Evolutionary conservation across 2,113 vertebrate genomes (phyloP).

Genomic region (Glaucomys volans): DNA sequence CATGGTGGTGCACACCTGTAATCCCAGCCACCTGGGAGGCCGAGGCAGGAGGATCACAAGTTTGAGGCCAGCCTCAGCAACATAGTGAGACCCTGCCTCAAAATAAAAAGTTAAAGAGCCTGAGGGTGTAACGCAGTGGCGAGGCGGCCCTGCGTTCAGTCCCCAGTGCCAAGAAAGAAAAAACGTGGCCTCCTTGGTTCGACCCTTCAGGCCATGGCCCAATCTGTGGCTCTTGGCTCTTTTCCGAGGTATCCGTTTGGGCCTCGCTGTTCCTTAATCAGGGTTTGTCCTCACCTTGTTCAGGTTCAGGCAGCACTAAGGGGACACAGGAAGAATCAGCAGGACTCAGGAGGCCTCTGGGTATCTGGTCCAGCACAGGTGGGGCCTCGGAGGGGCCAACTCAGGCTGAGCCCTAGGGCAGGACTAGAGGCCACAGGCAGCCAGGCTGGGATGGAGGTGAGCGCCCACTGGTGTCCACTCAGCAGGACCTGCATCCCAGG

Average conservation of each 20-base stretch:
- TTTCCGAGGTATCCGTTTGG: accelerated
- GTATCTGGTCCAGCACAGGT: not conserved
- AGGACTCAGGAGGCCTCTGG: not conserved
- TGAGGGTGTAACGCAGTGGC: not conserved
- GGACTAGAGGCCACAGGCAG: not conserved
- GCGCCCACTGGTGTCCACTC: not conserved
- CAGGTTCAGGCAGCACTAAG: not conserved
- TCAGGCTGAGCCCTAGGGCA: not conserved
- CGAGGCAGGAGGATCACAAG: not conserved
- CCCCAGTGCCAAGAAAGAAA: not conserved
- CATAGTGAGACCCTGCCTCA: not conserved
- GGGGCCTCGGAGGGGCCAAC: not conserved
- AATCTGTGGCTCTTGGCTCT: not conserved
- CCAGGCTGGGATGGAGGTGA: not conserved
- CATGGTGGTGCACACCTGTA: not conserved
- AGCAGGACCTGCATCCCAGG: not conserved
- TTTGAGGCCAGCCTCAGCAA: not conserved
- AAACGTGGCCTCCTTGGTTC: not conserved
- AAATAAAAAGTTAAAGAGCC: not conserved
- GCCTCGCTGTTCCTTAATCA: accelerated
- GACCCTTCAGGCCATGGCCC: not conserved
- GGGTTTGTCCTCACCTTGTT: accelerated
- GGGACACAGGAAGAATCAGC: accelerated
- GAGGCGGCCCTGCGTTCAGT: not conserved
- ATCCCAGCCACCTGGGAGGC: not conserved